Evolutionary conservation across 2,888 invertebrate species (phyloP), one percentile per base, ranked within the genome.

Genomic region (Pterostichus niger): DNA sequence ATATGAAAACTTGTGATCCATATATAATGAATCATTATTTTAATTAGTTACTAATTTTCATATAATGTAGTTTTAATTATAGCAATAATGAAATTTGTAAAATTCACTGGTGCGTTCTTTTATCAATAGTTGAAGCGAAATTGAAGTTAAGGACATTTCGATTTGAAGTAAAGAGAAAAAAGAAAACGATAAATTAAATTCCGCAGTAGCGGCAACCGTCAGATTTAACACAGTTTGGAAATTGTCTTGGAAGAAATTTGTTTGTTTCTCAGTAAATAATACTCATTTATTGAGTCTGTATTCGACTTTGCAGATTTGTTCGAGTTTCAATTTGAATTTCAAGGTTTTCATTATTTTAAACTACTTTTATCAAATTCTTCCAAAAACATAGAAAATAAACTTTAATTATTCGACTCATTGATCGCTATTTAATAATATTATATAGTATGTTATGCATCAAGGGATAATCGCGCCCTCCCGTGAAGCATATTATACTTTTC

Each of bases 201-300:
- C 56, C 56, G 13, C 9, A 17, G 56, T 24, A 17, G 56, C 56
- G 17, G 52, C 24, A 15, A 33, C 33, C 33, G 33, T 61, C 33
- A 33, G 11, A 61, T 61, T 61, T 61, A 33, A 61, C 61, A 61
- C 35, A 61, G 35, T 61, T 61, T 33, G n/a, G 61, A 61, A n/a
- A 61, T 61, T 61, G 61, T 61, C 61, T 61, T 61, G 61, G 35
- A 61, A 61, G 61, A 61, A 61, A 33, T 61, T 33, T 61, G 35
- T 61, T 61, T 49, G 31, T 33, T 59, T 61, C 11, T 61, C 61
- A 61, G 61, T 61, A 61, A 61, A 61, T 61, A 61, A 61, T 33
- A 35, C 61, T 61, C 61, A 61, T 61, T 61, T 61, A 61, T 2
- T 10, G 35, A 61, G 61, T 33, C 61, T 11, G 33, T 17, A 24